Conservation (phyloP, 2,113 vertebrate genomes). For the Stomatorhinus ivindoensis region DNA sequence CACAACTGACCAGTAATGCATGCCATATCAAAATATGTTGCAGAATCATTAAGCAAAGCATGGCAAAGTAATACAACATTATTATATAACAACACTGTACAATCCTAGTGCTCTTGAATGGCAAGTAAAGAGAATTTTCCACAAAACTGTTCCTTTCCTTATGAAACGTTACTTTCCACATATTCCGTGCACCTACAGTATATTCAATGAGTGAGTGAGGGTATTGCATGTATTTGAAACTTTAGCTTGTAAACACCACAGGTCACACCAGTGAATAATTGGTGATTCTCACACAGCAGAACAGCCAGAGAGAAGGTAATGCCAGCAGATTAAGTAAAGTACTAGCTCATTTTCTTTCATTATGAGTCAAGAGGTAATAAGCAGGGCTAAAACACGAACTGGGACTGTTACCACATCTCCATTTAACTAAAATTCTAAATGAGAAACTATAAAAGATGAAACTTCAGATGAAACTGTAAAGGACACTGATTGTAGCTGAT, state of each 20-base stretch:
- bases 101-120: background rate
- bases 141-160: background rate
- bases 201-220: background rate
- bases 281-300: background rate
- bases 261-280: background rate
- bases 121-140: background rate
- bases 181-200: background rate
- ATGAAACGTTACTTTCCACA: background rate
- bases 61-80: background rate
- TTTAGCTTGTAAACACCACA: background rate
- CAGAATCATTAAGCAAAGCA: background rate
- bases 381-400: constrained; percentile 40
- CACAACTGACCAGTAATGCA: background rate
- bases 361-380: constrained; percentile 42
- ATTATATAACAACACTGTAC: background rate
- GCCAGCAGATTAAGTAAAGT: constrained; percentile 25
- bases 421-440: too few relatives aligned
- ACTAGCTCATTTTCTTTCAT: constrained; percentile 41
- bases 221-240: background rate
- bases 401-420: constrained; percentile 37
- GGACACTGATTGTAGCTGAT: background rate
- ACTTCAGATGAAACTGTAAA: background rate
- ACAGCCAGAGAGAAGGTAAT: constrained; percentile 29
- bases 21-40: background rate
- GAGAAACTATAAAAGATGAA: background rate